Evolutionary conservation across 2,113 vertebrate species (phyloP).

Genomic region (Eublepharis macularius): DNA sequence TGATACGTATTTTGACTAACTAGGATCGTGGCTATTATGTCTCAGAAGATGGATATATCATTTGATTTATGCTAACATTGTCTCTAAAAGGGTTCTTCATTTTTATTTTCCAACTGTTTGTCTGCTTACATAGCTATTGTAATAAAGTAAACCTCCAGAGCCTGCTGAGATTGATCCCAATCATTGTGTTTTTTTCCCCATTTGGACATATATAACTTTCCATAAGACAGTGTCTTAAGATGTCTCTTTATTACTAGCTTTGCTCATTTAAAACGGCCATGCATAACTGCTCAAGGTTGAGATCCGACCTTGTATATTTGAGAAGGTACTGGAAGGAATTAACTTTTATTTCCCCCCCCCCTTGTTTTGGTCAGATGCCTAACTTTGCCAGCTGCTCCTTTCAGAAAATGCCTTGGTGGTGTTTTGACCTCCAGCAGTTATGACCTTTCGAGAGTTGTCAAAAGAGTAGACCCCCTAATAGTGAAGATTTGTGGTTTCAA

Average conservation of each 20-base stretch:
- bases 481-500: accelerated
- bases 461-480: constrained; percentile 21
- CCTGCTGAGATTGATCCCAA: background rate
- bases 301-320: constrained; percentile 9
- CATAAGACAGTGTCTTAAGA: background rate
- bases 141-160: background rate
- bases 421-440: constrained; percentile 19
- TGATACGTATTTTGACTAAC: background rate
- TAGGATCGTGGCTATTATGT: background rate
- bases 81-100: background rate
- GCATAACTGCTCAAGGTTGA: background rate
- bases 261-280: constrained; percentile 4
- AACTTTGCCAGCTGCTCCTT: background rate
- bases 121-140: background rate
- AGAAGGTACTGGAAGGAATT: background rate
- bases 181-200: constrained; percentile 4
- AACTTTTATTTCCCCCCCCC: background rate
- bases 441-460: constrained; percentile 32
- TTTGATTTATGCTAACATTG: background rate
- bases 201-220: background rate
- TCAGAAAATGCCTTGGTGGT: background rate
- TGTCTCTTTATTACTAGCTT: background rate
- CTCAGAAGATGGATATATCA: background rate
- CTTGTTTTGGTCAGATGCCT: constrained; percentile 16
- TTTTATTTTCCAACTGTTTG: background rate